Evolutionary conservation across 2,113 vertebrate species (phyloP), one percentile per base, ranked within the genome.

Genomic region (Urocolius indicus): DNA sequence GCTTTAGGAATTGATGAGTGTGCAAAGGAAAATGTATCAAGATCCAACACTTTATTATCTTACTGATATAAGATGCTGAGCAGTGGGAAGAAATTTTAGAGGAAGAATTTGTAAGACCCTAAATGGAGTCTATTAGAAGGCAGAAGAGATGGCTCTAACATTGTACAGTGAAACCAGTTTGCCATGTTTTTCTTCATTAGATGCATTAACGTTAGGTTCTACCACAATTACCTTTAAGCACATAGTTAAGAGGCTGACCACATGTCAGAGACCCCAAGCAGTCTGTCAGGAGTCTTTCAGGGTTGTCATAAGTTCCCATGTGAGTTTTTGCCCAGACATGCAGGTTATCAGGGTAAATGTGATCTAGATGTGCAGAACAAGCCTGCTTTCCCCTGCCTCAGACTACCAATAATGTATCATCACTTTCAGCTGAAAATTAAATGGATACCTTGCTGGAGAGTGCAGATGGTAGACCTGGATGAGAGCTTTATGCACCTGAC

Each of bases 401-500:
- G 46, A 6, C 32, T 46, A 16, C 48, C 84, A 43, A 18, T 51
- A 72, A 58, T 7, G 34, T 24, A 36, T 27, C 79, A 34, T 79
- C 63, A 46, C 55, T 67, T 78, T 36, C 57, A 82, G 41, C 11
- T 43, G 49, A 41, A 77, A 81, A 57, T 81, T 15, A 32, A 65
- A 18, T 24, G 26, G 29, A 16, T 58, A 49, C 66, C 43, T 78
- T 16, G 14, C 51, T 18, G 76, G 62, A 75, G 58, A 72, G 73
- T 22, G 24, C 63, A 63, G 85, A 24, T 81, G 79, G 75, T 45
- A 36, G 79, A 74, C 15, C 65, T 68, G 85, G 72, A 32, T 19
- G 83, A 48, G 81, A 73, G 62, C 66, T 93, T 90, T 93, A 59
- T 75, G 48, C 90, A 95, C 82, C 93, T 96, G 92, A 86, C 62